Percentiles rank a stretch among this genome's conserved stretches.
Conservation (phyloP, 2,797 vertebrate genomes). For the Diplodus sargus region DNA sequence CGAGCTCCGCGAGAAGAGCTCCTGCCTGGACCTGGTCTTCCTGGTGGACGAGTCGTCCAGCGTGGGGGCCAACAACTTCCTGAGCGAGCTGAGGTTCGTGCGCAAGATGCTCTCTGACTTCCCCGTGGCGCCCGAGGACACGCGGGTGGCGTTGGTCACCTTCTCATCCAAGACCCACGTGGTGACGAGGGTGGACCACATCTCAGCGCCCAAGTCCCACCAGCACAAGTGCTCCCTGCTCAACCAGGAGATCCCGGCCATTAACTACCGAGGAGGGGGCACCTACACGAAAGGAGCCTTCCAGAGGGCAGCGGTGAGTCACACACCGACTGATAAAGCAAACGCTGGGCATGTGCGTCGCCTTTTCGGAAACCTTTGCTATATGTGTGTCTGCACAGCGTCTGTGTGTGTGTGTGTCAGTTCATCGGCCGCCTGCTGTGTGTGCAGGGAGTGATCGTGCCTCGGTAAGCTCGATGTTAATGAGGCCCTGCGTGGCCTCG, state of each 20-base stretch:
- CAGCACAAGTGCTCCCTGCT: constrained; percentile 98
- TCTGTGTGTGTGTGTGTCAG: constrained; percentile 14
- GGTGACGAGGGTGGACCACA: constrained; percentile 94
- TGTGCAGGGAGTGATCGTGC: constrained; percentile 42
- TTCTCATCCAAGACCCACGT: constrained; percentile 97
- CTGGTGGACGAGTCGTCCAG: constrained; percentile 99
- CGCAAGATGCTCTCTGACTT: constrained; percentile 98
- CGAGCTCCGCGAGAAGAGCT: constrained; percentile 90
- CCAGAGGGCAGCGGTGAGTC: constrained; percentile 95
- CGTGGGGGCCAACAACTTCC: constrained; percentile 93
- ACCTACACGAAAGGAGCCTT: constrained; percentile 98
- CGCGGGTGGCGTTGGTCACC: constrained; percentile 94
- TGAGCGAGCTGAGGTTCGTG: constrained; percentile 94
- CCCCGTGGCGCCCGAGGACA: constrained; percentile 93
- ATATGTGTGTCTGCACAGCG: constrained; percentile 6
- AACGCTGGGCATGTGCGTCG: background rate
- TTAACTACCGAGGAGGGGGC: constrained; percentile 95
- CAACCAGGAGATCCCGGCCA: constrained; percentile 94
- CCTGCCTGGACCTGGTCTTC: constrained; percentile 93
- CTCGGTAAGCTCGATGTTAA: constrained; percentile 57
- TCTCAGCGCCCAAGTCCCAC: constrained; percentile 90
- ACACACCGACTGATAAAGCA: background rate
- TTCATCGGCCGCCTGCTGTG: constrained; percentile 24
- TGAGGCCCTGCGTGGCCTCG: constrained; percentile 52
- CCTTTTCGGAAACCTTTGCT: background rate